Evolutionary conservation across 2,113 vertebrate genomes (phyloP).

Genomic region (Calyptomena viridis): DNA sequence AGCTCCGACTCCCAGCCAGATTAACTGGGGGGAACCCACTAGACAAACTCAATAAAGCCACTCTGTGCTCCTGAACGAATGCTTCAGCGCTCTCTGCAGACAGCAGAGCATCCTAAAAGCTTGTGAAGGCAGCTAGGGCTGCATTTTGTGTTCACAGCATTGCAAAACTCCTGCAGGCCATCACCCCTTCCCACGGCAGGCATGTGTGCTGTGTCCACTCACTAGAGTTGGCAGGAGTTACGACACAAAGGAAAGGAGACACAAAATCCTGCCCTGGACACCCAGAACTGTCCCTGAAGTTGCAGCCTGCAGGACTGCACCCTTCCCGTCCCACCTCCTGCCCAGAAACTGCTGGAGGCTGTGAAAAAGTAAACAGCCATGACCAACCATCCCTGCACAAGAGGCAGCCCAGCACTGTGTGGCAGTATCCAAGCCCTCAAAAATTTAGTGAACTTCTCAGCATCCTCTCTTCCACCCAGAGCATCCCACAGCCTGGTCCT

Average conservation of each 20-base stretch:
- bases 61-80: not conserved
- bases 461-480: not conserved
- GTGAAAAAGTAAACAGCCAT: fast-evolving
- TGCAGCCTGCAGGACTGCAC: not conserved
- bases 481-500: not conserved
- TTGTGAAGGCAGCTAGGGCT: not conserved
- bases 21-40: not conserved
- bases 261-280: not conserved
- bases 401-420: fast-evolving
- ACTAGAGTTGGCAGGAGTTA: not conserved
- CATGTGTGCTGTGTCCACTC: fast-evolving
- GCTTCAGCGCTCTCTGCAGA: conserved; percentile 15
- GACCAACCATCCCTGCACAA: not conserved
- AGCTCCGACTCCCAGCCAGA: not conserved
- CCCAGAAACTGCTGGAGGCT: not conserved
- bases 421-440: fast-evolving
- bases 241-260: fast-evolving
- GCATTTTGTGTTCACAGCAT: fast-evolving
- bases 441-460: not conserved
- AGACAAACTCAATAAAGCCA: not conserved
- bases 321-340: not conserved
- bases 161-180: not conserved
- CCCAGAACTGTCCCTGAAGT: not conserved
- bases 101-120: not conserved
- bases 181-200: not conserved